Evolutionary conservation across 2,888 invertebrate species (phyloP).

Genomic region (Beris morrisii): DNA sequence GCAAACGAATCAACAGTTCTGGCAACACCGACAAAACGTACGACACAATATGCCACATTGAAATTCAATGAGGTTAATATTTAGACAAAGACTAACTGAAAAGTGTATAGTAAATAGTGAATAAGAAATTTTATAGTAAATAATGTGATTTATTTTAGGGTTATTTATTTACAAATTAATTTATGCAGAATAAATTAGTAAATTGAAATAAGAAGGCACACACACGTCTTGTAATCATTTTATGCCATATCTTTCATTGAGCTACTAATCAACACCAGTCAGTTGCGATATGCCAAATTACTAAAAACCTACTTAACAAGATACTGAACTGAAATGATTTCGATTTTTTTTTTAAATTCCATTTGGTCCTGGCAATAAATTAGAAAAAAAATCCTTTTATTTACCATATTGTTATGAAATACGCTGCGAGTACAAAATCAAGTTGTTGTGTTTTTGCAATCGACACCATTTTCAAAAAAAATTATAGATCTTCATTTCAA

Average conservation of each 20-base stretch:
- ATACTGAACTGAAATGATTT: no score
- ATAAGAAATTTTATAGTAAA: constrained; percentile 16
- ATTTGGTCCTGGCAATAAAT: background rate
- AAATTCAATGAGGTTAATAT: constrained; percentile 65
- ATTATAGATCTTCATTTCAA: no score
- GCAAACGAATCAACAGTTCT: constrained; percentile 31
- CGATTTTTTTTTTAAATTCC: no score
- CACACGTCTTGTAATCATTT: constrained; percentile 11
- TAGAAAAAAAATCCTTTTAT: background rate
- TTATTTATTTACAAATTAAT: constrained; percentile 2
- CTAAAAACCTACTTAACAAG: no score
- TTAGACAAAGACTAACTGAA: constrained; percentile 36
- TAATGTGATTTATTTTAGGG: constrained; percentile 26
- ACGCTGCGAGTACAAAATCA: no score
- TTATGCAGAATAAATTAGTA: background rate
- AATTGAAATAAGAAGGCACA: background rate
- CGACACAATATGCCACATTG: constrained; percentile 66
- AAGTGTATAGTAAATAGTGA: background rate
- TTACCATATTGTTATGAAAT: no score
- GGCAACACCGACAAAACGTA: constrained; percentile 47
- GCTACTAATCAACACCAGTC: no score
- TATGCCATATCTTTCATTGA: no score
- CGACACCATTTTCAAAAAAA: no score
- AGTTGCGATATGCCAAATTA: no score
- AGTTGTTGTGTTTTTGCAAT: no score